These are phyloP conservation scores for Falco peregrinus DNA, from an alignment of 2,797 vertebrate genomes.

Conservation along the genomic window DNA sequence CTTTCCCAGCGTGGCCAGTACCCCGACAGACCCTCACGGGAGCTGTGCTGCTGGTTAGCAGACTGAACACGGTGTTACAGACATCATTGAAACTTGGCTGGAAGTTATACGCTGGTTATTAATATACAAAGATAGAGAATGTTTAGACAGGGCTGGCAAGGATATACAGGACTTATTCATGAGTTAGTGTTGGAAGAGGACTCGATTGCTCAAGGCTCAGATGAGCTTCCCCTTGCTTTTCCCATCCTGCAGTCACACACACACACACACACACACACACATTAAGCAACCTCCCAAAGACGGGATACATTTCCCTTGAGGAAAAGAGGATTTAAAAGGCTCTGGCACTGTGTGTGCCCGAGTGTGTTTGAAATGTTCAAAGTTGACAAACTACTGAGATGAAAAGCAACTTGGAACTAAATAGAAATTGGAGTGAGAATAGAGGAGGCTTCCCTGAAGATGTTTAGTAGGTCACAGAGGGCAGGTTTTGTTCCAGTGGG, in stretches of 20 bases:
- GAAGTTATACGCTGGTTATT: not conserved
- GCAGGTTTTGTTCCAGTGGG: conserved; percentile 35
- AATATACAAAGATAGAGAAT: conserved; percentile 12
- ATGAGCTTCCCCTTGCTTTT: conserved; percentile 10
- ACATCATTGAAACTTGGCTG: not conserved
- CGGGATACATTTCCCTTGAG: not conserved
- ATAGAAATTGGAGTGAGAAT: conserved; percentile 13
- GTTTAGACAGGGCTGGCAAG: conserved; percentile 24
- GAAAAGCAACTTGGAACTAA: conserved; percentile 31
- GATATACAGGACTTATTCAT: conserved; percentile 15
- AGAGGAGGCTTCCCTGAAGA: conserved; percentile 34
- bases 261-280: not conserved
- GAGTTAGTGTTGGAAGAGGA: conserved; percentile 22
- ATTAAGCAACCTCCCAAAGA: conserved; percentile 3
- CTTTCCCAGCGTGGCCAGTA: not conserved
- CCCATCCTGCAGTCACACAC: not conserved
- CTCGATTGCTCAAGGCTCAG: not conserved
- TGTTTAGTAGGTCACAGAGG: conserved; percentile 26
- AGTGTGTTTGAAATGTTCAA: not conserved
- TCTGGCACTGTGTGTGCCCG: not conserved
- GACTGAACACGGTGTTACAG: not conserved
- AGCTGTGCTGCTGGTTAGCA: not conserved
- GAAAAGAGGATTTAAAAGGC: conserved; percentile 12
- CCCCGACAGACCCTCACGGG: not conserved
- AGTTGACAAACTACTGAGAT: not conserved